These are phyloP conservation scores for Hypothenemus hampei DNA, from an alignment of 1,140 invertebrate genomes.

Conservation along the genomic window DNA sequence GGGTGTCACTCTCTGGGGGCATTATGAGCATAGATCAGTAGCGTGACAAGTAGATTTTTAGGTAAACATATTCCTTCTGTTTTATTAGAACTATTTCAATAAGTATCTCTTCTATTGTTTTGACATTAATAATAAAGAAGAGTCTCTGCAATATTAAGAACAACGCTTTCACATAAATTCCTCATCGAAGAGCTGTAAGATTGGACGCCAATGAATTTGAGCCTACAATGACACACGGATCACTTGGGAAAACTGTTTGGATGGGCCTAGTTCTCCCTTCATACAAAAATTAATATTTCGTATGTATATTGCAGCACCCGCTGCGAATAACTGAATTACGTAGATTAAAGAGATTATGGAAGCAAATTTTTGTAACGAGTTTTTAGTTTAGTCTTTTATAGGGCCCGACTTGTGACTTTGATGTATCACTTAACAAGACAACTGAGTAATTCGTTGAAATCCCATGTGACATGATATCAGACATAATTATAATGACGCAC, in stretches of 20 bases:
- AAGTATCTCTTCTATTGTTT: too few relatives aligned
- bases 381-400: conserved; percentile 11
- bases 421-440: too few relatives aligned
- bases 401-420: not conserved
- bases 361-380: conserved; percentile 14
- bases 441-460: too few relatives aligned
- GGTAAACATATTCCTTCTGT: too few relatives aligned
- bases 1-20: conserved; percentile 4
- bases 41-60: too few relatives aligned
- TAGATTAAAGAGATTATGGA: conserved; percentile 8
- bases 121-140: too few relatives aligned
- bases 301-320: conserved; percentile 11
- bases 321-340: conserved; percentile 12
- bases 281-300: conserved; percentile 13
- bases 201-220: conserved; percentile 1
- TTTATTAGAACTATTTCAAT: too few relatives aligned
- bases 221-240: not conserved
- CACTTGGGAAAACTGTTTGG: conserved; percentile 3
- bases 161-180: too few relatives aligned
- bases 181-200: too few relatives aligned
- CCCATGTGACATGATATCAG: too few relatives aligned
- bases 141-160: too few relatives aligned
- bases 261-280: conserved; percentile 3
- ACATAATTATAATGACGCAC: not conserved
- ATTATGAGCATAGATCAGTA: conserved; percentile 1